Conservation (phyloP, 1,140 invertebrate species). For the Bombus superbus region DNA sequence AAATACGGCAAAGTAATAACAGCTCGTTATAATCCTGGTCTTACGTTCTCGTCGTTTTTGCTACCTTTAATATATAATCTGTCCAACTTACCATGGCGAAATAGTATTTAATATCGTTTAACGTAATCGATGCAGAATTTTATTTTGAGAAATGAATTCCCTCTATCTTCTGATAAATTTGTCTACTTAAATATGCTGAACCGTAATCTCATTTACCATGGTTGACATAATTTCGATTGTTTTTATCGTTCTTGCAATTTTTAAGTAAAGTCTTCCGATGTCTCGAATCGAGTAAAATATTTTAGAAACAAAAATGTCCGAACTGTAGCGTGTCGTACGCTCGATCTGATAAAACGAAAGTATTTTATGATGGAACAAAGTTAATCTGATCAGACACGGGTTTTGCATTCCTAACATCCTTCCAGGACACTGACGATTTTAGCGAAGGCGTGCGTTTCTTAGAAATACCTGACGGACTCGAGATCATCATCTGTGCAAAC, state of each 20-base stretch:
- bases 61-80: not conserved
- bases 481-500: slow-evolving; percentile 19
- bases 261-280: not conserved
- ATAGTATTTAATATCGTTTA: not conserved
- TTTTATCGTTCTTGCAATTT: not conserved
- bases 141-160: not conserved
- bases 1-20: not conserved
- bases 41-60: not conserved
- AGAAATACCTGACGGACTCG: slow-evolving; percentile 29
- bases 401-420: slow-evolving; percentile 15
- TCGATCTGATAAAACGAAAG: not conserved
- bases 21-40: not conserved
- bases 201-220: not conserved
- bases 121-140: not conserved
- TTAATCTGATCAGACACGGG: not conserved
- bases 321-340: not conserved
- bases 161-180: not conserved
- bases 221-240: not conserved
- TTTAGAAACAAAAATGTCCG: no score
- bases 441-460: slow-evolving; percentile 26
- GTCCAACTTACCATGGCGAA: not conserved
- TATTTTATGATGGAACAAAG: not conserved
- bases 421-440: slow-evolving; percentile 45
- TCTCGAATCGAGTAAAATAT: no score
- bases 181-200: not conserved